Evolutionary conservation across 2,113 vertebrate species (phyloP), one percentile per base, ranked within the genome.

Genomic region (Halcyon malimbica): DNA sequence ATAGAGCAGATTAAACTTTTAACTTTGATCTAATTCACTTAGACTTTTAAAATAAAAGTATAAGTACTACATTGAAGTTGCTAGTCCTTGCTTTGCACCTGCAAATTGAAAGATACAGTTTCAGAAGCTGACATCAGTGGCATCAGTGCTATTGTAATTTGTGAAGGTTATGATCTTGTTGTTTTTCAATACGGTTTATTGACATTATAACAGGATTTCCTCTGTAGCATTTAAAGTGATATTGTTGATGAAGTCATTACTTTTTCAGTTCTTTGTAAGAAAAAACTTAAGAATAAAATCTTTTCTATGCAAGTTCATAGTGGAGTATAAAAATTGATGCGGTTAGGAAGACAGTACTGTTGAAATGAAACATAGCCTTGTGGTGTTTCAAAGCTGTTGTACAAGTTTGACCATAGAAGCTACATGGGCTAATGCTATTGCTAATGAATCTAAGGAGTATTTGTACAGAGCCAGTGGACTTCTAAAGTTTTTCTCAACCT

Each of bases 21-120:
- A 48, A 42, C 42, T 76, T 67, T 2, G 2, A 11, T n/a, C 9
- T 68, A 2, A 0, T 44, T 80, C 29, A 19, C 16, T 53, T 76
- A 28, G 13, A 19, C 3, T 48, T 67, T 90, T 63, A 29, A 31
- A 37, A 19, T 35, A 23, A 8, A 69, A 33, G 1, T 68, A 3
- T n/a, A 44, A 63, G 42, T 69, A 33, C 7, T 35, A 11, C 73
- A 33, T 20, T 46, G 13, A 75, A 62, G 46, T 51, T 81, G 8
- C 6, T 15, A 5, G 10, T 39, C 25, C 4, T 81, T 89, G 7
- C 17, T 77, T 53, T 77, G 26, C 37, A 37, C 11, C 6, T 50
- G 7, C 3, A 13, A 50, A 50, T 12, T 85, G 48, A 51, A 79
- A 35, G 4, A 8, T 3, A 5, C 0, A 0, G 16, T 9, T 84